A percentile compares a stretch with the other conserved stretches of the same genome.
Evolutionary conservation across 64 coral and sea anemone species (phyloP).

Genomic region (Astreopora myriophthalma): DNA sequence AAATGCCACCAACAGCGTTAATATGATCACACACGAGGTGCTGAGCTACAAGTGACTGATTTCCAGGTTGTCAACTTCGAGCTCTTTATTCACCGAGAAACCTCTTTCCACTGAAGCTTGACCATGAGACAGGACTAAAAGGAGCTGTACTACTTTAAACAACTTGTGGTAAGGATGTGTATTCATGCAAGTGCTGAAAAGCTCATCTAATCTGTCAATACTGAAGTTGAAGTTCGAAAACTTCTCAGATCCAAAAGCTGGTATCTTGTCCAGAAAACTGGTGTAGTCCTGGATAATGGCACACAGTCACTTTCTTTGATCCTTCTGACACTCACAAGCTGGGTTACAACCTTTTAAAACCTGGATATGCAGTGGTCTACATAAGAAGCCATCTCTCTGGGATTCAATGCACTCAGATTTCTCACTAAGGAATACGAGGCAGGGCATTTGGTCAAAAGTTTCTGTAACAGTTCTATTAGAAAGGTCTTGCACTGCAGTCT

Average conservation of each 20-base stretch:
- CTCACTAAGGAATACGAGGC: constrained; percentile 2
- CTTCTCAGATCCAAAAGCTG: neutral
- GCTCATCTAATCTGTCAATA: constrained; percentile 22
- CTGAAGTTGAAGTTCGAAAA: neutral
- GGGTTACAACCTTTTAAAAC: constrained; percentile 53
- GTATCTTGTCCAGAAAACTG: neutral
- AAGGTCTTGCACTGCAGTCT: constrained; percentile 37
- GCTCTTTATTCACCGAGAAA: constrained; percentile 61
- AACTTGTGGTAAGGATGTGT: neutral
- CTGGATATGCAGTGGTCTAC: constrained; percentile 24
- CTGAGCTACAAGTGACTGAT: constrained; percentile 34
- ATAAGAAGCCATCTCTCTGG: constrained; percentile 18
- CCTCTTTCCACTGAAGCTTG: constrained; percentile 52
- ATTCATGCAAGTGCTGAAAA: constrained; percentile 18
- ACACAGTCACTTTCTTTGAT: constrained; percentile 63
- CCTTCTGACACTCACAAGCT: constrained; percentile 32
- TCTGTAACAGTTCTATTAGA: neutral
- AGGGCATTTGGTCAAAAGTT: constrained; percentile 1
- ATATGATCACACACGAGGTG: constrained; percentile 45
- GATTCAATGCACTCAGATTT: constrained; percentile 33
- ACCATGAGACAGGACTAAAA: constrained; percentile 59
- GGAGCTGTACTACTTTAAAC: constrained; percentile 50
- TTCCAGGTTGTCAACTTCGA: constrained; percentile 65
- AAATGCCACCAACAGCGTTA: constrained; percentile 1
- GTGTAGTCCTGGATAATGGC: constrained; percentile 44